Evolutionary conservation across 1,140 invertebrate genomes (phyloP), one percentile per base, ranked within the genome.

Genomic region (Matsumurasca onukii): DNA sequence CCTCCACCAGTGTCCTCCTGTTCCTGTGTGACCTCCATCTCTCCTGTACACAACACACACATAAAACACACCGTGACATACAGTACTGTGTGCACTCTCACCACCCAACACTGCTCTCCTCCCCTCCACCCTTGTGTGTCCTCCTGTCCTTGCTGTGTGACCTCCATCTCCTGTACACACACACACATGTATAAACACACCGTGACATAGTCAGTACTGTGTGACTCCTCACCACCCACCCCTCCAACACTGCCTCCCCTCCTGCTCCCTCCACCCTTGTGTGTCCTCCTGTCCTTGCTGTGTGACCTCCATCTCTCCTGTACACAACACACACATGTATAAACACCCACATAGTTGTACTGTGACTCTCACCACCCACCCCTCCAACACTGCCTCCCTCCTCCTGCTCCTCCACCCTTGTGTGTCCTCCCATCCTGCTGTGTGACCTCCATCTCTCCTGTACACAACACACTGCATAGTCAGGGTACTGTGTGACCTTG

Each of bases 41-140:
- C 74, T 83, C 87, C 81, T 87, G 78, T 27, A 66, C 63, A 69
- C 59, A 29, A 57, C 68, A 65, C 3, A n/a, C n/a, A n/a, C n/a
- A n/a, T n/a, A n/a, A n/a, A n/a, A n/a, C n/a, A n/a, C n/a, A n/a
- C 88, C 15, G 87, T 88, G 1, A 87, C 86, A 78, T 91, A 90
- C 86, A 67, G 81, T 89, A 78, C 81, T 89, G 72, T 80, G 80
- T n/a, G 78, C 78, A 70, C 84, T 82, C 39, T 72, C 77, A n/a
- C 29, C 39, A 45, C 45, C 64, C n/a, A 34, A 31, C 1, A 70
- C 67, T 78, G 81, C 71, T n/a, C n/a, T 17, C 34, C 34, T 39
- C 34, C 34, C 34, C 5, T 5, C 34, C 5, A 9, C 34, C 5
- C 17, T 5, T 9, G 34, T 17, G 80, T 55, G 66, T 34, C 24